Conservation (phyloP, 2,888 invertebrate species). For the Ophioninae sp. region DNA sequence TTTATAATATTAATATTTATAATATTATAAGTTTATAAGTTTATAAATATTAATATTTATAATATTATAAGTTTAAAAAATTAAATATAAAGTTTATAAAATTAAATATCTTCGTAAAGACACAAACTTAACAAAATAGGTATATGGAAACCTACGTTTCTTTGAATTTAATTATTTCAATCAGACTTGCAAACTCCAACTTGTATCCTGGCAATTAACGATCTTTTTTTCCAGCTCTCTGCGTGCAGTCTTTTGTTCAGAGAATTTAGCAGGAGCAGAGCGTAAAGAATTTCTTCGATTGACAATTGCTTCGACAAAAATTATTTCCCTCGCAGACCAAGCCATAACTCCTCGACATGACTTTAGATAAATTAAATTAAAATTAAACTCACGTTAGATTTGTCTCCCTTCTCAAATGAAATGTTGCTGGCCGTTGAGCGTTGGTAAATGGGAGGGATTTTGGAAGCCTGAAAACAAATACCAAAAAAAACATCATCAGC, state of each 20-base stretch:
- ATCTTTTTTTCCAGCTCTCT: too few relatives aligned
- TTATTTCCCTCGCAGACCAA: neutral
- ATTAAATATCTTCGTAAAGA: too few relatives aligned
- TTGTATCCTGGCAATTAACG: too few relatives aligned
- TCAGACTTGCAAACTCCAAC: too few relatives aligned
- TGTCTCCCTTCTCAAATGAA: slow-evolving; percentile 78
- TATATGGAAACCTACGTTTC: too few relatives aligned
- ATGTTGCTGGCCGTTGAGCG: slow-evolving; percentile 80
- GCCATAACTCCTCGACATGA: neutral
- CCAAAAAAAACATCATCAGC: neutral
- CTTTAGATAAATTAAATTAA: neutral
- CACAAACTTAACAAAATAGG: too few relatives aligned
- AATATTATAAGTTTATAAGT: too few relatives aligned
- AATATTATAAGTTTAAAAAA: too few relatives aligned
- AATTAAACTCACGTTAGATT: slow-evolving; percentile 74
- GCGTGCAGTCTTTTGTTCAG: neutral
- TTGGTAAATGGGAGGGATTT: slow-evolving; percentile 79
- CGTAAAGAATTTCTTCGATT: neutral
- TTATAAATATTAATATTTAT: too few relatives aligned
- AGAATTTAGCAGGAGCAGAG: neutral
- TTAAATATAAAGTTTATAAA: too few relatives aligned
- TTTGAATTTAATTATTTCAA: too few relatives aligned
- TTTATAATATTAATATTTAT: too few relatives aligned
- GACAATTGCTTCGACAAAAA: neutral
- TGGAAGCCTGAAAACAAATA: slow-evolving; percentile 72